Percentiles rank a stretch among this genome's conserved stretches.
Conservation (phyloP, 2,113 vertebrate genomes). For the Chionis minor region DNA sequence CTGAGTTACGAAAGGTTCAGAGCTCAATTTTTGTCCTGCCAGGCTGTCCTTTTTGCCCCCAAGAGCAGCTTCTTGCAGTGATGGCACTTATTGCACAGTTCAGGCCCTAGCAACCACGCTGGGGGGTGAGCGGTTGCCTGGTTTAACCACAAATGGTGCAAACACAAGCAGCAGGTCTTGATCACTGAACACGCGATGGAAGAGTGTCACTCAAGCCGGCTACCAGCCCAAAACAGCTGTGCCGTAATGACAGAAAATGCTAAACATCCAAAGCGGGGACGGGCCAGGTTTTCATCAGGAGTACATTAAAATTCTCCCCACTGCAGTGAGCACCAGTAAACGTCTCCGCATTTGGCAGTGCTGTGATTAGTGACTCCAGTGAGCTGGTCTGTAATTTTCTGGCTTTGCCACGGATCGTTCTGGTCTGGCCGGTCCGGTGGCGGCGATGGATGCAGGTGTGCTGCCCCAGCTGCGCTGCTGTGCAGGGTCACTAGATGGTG, state of each 20-base stretch:
- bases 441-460: background rate
- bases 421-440: accelerated
- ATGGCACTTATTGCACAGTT: background rate
- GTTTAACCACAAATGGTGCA: background rate
- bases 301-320: background rate
- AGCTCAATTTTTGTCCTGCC: background rate
- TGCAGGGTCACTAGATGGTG: background rate
- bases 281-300: background rate
- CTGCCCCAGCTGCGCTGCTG: background rate
- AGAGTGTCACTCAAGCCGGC: background rate
- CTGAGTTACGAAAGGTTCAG: background rate
- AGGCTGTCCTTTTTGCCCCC: background rate
- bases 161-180: background rate
- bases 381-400: background rate
- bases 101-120: background rate
- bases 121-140: background rate
- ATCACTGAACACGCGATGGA: background rate
- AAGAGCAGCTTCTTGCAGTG: background rate
- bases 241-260: background rate
- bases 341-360: background rate
- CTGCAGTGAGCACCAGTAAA: background rate
- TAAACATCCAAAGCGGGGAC: background rate
- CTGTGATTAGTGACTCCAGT: background rate
- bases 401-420: background rate
- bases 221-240: background rate